Conservation (phyloP, 2,797 vertebrate species). For the Onychomys torridus region DNA sequence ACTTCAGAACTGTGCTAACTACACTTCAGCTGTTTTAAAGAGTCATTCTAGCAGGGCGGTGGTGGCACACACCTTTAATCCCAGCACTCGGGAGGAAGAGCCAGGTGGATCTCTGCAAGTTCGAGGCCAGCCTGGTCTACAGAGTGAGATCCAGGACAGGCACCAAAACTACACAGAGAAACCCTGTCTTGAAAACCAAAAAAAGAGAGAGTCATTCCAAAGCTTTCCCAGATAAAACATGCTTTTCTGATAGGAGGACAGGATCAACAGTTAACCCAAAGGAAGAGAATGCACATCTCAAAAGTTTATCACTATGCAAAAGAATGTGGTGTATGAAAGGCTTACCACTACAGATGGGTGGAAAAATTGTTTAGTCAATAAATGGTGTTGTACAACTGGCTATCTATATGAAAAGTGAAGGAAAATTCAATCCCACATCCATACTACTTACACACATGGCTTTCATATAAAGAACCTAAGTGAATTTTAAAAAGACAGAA, state of each 20-base stretch:
- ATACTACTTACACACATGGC: neutral
- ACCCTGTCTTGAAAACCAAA: no score
- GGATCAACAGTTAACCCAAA: neutral
- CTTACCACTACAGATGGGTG: neutral
- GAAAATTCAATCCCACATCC: neutral
- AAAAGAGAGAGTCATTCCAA: neutral
- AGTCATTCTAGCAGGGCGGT: no score
- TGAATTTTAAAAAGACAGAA: neutral
- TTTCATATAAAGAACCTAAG: constrained; percentile 16
- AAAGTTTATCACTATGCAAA: neutral
- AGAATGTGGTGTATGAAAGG: neutral
- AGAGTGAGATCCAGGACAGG: no score
- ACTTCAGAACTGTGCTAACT: neutral
- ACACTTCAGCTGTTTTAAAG: neutral
- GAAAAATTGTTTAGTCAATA: neutral
- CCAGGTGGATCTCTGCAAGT: no score
- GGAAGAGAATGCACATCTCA: neutral
- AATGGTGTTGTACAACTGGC: neutral
- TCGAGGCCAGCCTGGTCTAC: no score
- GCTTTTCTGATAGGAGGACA: neutral
- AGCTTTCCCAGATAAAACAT: neutral
- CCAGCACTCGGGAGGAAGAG: no score
- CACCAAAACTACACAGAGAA: no score
- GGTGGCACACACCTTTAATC: no score
- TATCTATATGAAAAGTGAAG: neutral